Evolutionary conservation across 2,797 vertebrate species (phyloP).

Genomic region (Darevskia mixta): DNA sequence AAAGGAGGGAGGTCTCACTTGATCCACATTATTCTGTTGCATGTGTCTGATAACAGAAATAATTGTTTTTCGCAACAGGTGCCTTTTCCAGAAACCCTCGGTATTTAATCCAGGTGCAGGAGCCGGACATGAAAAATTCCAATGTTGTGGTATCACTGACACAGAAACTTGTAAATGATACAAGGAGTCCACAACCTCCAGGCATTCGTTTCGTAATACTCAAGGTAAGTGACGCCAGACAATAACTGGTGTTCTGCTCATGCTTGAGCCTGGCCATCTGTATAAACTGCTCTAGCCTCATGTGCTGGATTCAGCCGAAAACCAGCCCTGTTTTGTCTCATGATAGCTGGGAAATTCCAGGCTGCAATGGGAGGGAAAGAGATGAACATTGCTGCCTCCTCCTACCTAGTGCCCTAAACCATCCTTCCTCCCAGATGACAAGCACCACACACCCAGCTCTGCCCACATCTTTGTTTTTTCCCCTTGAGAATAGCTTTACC

Average conservation of each 20-base stretch:
- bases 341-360: background rate
- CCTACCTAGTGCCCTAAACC: too few species aligned
- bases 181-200: conserved; percentile 5
- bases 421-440: too few species aligned
- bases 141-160: conserved; percentile 77
- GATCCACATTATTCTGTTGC: background rate
- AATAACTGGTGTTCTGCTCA: too few species aligned
- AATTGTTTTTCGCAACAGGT: conserved; percentile 58
- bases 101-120: conserved; percentile 70
- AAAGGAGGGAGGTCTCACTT: background rate
- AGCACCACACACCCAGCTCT: background rate
- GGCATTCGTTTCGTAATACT: conserved; percentile 68
- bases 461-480: too few species aligned
- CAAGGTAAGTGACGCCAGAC: conserved; percentile 66
- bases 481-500: background rate
- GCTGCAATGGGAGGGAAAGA: background rate
- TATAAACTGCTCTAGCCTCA: too few species aligned
- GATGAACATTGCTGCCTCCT: too few species aligned
- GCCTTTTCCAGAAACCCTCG: conserved; percentile 41
- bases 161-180: conserved; percentile 38
- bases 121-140: conserved; percentile 36
- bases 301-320: background rate
- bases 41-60: conserved; percentile 22
- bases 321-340: background rate
- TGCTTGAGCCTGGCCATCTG: too few species aligned